phyloP scores from a whole-genome alignment of 1,140 invertebrate species.

The Cataglyphis hispanica region DNA sequence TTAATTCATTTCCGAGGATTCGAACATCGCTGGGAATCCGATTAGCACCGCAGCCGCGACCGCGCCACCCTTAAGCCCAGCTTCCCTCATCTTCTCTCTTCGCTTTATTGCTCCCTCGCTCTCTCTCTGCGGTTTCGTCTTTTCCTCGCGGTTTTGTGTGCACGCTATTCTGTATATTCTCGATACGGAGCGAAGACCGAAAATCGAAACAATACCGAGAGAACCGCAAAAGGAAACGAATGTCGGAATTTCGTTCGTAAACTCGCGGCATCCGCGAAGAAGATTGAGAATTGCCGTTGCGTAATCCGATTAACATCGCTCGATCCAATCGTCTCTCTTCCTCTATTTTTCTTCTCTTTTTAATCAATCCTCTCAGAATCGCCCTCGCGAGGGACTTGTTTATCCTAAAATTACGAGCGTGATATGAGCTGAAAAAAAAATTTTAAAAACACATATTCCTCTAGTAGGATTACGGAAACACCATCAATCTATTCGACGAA shows the following conservation, averaged over 20 bases:
- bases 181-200: not conserved
- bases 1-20: constrained; percentile 73
- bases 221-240: not conserved
- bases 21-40: constrained; percentile 70
- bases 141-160: not conserved
- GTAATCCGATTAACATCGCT: constrained; percentile 12
- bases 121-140: not conserved
- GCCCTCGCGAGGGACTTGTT: not conserved
- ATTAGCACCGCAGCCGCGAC: constrained; percentile 49
- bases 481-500: not conserved
- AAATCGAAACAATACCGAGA: not conserved
- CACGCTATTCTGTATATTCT: not conserved
- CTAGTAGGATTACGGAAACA: not conserved
- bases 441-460: not conserved
- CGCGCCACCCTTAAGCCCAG: not conserved
- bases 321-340: not conserved
- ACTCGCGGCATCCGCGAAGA: not conserved
- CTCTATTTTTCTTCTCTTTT: not conserved
- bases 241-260: not conserved
- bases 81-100: not conserved
- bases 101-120: no score
- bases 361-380: not conserved
- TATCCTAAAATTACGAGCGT: not conserved
- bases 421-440: not conserved
- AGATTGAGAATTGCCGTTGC: not conserved